These are phyloP conservation scores for Gerris buenoi DNA, from an alignment of 1,140 invertebrate species.

Conservation along the genomic window DNA sequence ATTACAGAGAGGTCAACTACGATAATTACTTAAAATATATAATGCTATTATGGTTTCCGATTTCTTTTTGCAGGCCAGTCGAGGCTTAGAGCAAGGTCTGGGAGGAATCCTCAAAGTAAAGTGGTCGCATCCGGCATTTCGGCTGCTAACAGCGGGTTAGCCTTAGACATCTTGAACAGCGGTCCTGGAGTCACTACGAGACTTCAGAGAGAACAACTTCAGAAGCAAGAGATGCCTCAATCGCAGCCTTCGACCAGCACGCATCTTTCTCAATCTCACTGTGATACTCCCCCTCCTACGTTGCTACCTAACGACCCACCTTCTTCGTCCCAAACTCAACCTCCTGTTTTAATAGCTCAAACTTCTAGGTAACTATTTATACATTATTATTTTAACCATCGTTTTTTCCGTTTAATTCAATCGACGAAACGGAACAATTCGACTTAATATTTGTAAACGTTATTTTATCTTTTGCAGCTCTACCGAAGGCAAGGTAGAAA, in stretches of 20 bases:
- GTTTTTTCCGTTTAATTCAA: too few relatives aligned
- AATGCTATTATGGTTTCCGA: background rate
- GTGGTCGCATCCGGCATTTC: conserved; percentile 18
- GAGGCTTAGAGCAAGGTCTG: conserved; percentile 18
- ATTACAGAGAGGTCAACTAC: too few relatives aligned
- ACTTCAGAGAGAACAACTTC: conserved; percentile 59
- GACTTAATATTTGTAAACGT: background rate
- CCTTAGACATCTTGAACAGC: conserved; percentile 17
- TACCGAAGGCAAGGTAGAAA: conserved; percentile 24
- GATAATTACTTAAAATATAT: too few relatives aligned
- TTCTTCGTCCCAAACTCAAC: background rate
- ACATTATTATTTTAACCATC: too few relatives aligned
- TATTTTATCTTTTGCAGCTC: conserved; percentile 13
- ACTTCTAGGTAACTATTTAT: background rate
- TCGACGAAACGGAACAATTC: too few relatives aligned
- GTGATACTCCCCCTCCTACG: background rate
- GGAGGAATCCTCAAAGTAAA: conserved; percentile 30
- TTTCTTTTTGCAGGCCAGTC: conserved; percentile 30
- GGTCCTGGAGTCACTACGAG: conserved; percentile 48
- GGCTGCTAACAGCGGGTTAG: conserved; percentile 7
- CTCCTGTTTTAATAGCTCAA: background rate
- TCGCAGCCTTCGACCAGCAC: conserved; percentile 12
- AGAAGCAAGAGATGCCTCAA: conserved; percentile 32
- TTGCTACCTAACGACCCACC: background rate
- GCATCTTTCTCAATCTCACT: background rate